These are phyloP conservation scores for Oreochromis grahami DNA, from an alignment of 2,797 vertebrate species.

Conservation along the genomic window DNA sequence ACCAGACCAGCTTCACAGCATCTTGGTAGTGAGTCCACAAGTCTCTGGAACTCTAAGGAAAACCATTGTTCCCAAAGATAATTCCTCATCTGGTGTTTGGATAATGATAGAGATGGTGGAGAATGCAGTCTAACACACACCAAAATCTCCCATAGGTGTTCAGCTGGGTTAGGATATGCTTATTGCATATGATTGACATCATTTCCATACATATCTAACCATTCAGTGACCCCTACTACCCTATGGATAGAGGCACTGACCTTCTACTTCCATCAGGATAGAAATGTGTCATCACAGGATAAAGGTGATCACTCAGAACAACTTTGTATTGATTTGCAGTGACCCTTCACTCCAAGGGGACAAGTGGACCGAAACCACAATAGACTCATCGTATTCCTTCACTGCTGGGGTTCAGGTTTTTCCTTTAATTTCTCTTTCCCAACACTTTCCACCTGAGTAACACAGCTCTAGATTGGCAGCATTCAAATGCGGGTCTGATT, in stretches of 20 bases:
- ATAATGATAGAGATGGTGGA: background rate
- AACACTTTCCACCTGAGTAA: conserved; percentile 21
- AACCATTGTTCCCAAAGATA: background rate
- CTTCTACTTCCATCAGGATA: background rate
- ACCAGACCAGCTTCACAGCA: background rate
- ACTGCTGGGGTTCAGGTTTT: background rate
- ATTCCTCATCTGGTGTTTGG: background rate
- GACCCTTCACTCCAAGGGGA: background rate
- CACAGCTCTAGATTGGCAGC: background rate
- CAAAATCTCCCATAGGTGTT: background rate
- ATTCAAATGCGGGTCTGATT: background rate
- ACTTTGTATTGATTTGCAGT: background rate
- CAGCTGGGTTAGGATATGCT: background rate
- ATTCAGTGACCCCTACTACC: background rate
- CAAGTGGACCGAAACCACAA: background rate
- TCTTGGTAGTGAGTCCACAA: background rate
- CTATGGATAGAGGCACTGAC: background rate
- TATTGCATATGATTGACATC: background rate
- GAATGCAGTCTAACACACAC: background rate
- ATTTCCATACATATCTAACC: background rate
- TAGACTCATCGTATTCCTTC: background rate
- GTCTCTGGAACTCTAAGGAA: background rate
- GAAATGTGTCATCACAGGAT: background rate
- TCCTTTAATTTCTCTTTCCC: background rate
- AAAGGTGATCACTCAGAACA: background rate